These are phyloP conservation scores for Koerneria pararmatus DNA, from an alignment of 2,888 invertebrate species.

Conservation along the genomic window DNA sequence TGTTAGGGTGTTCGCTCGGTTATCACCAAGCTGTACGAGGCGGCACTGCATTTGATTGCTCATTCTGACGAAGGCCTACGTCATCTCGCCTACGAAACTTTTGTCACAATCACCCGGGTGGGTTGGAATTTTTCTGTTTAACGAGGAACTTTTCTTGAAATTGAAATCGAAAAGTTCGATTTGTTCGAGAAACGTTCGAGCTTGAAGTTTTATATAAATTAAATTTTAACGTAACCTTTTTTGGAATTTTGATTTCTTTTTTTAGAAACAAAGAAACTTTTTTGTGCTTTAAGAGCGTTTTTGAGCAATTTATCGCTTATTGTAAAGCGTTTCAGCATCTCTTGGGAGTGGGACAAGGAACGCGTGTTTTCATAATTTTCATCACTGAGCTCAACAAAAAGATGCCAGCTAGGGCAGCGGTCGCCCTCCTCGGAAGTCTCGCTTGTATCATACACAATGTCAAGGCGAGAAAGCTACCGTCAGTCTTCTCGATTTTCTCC, in stretches of 20 bases:
- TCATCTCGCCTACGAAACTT: constrained; percentile 9
- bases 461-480: constrained; percentile 17
- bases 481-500: not conserved
- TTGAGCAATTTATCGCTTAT: not conserved
- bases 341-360: constrained; percentile 19
- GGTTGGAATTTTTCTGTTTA: constrained; percentile 1
- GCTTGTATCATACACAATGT: not conserved
- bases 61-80: constrained; percentile 17
- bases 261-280: not conserved
- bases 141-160: constrained; percentile 1
- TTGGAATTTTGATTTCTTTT: not conserved
- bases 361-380: constrained; percentile 21
- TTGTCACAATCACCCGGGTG: constrained; percentile 17
- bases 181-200: not conserved
- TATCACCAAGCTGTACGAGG: no score
- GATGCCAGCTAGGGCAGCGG: constrained; percentile 9
- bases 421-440: constrained; percentile 1
- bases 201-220: not conserved
- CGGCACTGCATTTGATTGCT: no score
- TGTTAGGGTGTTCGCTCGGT: no score
- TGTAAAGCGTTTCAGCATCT: constrained; percentile 16
- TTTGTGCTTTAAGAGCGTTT: no score
- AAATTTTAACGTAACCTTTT: not conserved
- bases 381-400: constrained; percentile 15
- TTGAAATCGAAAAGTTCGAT: constrained; percentile 1